These are phyloP conservation scores for Cephus runcator DNA, from an alignment of 2,888 invertebrate genomes.

Conservation along the genomic window DNA sequence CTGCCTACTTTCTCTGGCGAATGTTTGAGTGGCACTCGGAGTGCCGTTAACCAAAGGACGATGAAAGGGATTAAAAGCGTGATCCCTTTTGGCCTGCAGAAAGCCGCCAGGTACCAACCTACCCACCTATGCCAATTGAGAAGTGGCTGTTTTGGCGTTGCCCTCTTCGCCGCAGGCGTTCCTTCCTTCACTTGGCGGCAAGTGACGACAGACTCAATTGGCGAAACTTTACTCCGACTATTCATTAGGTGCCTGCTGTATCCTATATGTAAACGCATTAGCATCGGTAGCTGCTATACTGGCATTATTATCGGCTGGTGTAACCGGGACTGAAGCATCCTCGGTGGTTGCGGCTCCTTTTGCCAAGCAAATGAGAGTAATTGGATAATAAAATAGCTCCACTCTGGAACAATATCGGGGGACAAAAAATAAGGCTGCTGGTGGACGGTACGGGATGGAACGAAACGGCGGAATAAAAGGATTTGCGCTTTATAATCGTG, in stretches of 20 bases:
- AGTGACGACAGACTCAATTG: neutral
- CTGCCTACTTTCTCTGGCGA: neutral
- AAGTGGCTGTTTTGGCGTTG: neutral
- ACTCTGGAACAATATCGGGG: conserved; percentile 44
- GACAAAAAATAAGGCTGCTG: conserved; percentile 11
- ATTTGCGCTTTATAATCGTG: conserved; percentile 61
- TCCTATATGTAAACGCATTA: neutral
- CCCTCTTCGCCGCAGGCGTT: neutral
- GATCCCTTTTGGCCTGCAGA: conserved; percentile 7
- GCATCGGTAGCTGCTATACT: neutral
- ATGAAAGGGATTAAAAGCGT: conserved; percentile 15
- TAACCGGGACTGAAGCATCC: neutral
- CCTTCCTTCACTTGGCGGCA: neutral
- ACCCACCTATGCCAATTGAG: neutral
- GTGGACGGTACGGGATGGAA: conserved; percentile 30
- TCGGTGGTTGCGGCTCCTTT: conserved; percentile 27
- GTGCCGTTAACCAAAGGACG: neutral
- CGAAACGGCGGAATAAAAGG: conserved; percentile 55
- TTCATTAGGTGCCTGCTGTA: conserved; percentile 37
- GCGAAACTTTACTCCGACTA: conserved; percentile 12
- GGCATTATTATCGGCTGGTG: neutral
- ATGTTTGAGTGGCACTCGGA: neutral
- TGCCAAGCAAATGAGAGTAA: conserved; percentile 45
- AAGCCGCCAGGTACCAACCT: neutral
- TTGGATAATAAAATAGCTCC: conserved; percentile 49